Percentiles rank a stretch among this genome's conserved stretches.
Evolutionary conservation across 2,888 invertebrate genomes (phyloP).

Genomic region (Gerris lacustris): DNA sequence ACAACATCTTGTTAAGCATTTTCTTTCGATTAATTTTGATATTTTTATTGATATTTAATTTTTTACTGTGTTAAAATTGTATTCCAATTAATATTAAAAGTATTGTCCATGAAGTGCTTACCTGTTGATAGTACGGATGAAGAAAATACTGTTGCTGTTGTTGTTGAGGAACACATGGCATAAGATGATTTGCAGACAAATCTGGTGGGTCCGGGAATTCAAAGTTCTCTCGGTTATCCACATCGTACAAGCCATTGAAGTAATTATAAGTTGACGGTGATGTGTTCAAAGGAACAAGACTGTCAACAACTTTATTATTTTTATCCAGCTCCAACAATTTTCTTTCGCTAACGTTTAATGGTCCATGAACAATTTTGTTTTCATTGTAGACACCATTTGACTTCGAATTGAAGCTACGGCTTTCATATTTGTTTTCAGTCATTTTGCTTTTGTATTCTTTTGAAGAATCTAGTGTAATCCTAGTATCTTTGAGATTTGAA

Average conservation of each 20-base stretch:
- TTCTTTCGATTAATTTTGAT: too few species aligned
- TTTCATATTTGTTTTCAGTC: too few species aligned
- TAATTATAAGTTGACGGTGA: neutral
- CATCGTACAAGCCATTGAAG: too few species aligned
- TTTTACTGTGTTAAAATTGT: neutral
- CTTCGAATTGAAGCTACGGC: too few species aligned
- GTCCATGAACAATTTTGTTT: neutral
- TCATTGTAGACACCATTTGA: neutral
- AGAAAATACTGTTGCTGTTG: neutral
- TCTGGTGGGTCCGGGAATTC: neutral
- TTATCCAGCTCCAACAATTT: too few species aligned
- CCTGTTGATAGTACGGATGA: neutral
- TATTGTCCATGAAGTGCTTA: neutral
- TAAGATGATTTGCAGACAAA: neutral
- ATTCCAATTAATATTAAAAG: neutral
- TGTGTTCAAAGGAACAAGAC: neutral
- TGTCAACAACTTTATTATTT: too few species aligned
- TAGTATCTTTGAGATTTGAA: too few species aligned
- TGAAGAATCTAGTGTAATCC: too few species aligned
- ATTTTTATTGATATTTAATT: too few species aligned
- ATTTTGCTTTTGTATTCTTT: too few species aligned
- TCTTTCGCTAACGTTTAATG: neutral
- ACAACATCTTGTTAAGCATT: too few species aligned
- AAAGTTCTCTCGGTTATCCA: neutral
- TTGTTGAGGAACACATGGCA: neutral